Evolutionary conservation across 2,797 vertebrate genomes (phyloP).

Genomic region (Artibeus jamaicensis): DNA sequence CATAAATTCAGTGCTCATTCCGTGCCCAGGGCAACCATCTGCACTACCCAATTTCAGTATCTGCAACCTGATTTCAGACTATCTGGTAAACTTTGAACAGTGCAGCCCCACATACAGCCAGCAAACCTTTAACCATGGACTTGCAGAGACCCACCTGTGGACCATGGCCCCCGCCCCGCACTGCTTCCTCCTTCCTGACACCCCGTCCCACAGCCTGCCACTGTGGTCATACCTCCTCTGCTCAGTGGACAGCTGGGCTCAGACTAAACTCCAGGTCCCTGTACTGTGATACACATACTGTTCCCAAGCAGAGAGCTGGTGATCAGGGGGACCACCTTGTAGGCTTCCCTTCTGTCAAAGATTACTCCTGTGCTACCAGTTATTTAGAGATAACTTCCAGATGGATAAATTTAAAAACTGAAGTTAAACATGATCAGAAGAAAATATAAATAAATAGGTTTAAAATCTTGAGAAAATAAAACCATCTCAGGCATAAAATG

Average conservation of each 20-base stretch:
- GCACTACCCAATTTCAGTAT: not conserved
- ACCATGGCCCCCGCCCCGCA: not conserved
- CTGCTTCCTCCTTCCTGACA: not conserved
- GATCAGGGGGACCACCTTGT: not conserved
- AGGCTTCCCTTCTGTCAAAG: not conserved
- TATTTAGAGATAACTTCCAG: not conserved
- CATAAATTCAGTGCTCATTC: too few relatives aligned
- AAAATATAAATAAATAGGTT: not conserved
- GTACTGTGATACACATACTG: not conserved
- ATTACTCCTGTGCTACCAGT: not conserved
- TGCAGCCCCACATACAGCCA: not conserved
- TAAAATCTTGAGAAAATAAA: not conserved
- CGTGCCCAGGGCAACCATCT: not conserved
- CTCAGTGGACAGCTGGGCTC: not conserved
- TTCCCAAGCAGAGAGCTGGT: not conserved
- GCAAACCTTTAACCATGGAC: not conserved
- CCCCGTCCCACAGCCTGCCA: not conserved
- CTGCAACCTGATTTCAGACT: not conserved
- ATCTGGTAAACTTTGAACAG: not conserved
- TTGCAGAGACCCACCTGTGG: fast-evolving
- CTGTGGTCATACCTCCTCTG: not conserved
- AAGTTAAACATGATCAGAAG: not conserved
- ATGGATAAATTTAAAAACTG: not conserved
- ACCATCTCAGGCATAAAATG: not conserved
- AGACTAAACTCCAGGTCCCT: not conserved